Evolutionary conservation across 2,113 vertebrate genomes (phyloP).

Genomic region (Alligator mississippiensis): DNA sequence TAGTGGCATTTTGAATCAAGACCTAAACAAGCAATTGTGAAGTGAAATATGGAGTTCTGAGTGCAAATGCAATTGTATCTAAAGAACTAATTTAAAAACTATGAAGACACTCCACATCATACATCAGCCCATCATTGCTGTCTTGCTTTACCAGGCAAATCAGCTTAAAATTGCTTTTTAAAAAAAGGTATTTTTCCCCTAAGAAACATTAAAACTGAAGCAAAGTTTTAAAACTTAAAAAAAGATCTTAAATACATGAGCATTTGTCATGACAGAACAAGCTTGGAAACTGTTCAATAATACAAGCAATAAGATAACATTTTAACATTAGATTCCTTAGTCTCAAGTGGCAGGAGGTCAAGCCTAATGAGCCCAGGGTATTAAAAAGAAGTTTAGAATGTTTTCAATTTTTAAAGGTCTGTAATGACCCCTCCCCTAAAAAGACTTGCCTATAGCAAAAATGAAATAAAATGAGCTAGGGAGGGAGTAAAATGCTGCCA

Average conservation of each 20-base stretch:
- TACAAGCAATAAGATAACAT: conserved; percentile 1
- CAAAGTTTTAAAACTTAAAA: not conserved
- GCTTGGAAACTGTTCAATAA: not conserved
- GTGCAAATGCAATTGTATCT: conserved; percentile 15
- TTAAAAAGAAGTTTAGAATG: not conserved
- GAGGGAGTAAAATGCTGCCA: not conserved
- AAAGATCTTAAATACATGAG: not conserved
- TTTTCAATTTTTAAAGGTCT: conserved; percentile 34
- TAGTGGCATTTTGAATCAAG: conserved; percentile 11
- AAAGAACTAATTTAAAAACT: conserved; percentile 36
- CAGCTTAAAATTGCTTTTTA: not conserved
- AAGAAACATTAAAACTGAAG: not conserved
- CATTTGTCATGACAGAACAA: not conserved
- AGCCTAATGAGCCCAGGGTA: not conserved
- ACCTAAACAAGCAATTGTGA: conserved; percentile 44
- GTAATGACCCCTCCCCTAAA: not conserved
- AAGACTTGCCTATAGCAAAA: not conserved
- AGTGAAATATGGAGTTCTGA: conserved; percentile 13
- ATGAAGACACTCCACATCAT: conserved; percentile 16
- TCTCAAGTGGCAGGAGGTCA: conserved; percentile 1
- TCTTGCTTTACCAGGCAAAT: conserved; percentile 36
- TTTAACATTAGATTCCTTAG: conserved; percentile 3
- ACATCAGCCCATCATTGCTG: conserved; percentile 14
- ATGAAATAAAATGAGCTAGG: not conserved
- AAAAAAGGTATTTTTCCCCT: not conserved